Evolutionary conservation across 2,797 vertebrate species (phyloP), one percentile per base, ranked within the genome.

Genomic region (Sebastes vulpes): DNA sequence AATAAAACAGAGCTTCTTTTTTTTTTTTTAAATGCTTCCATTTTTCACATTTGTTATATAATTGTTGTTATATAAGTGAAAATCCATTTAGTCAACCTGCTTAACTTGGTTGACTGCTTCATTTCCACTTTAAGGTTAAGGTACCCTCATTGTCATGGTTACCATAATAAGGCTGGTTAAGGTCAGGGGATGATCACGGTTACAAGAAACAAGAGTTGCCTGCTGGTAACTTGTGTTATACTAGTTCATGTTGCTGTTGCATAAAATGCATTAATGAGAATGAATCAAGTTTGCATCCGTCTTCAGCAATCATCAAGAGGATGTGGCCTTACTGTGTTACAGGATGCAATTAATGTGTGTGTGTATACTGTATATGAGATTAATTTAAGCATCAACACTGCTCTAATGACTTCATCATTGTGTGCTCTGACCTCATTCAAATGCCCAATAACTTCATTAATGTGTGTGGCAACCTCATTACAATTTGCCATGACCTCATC

Each of bases 371-470:
- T 72, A 16, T 65, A 52, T 35, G 65, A 80, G 79, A 87, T 90
- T 81, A 83, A 88, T 46, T 21, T 67, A 73, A 86, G 79, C 73
- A 77, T 78, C 85, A 87, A 87, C 76, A 69, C 61, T 29, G 26
- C 28, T 84, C 57, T 81, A 89, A 87, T 87, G 79, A 79, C 83
- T 90, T 86, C 77, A 83, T 82, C 71, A 68, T 42, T 85, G 60
- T 88, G 38, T 79, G 64, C 67, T 82, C 9, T 90, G 88, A 92
- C 89, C 92, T 93, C 85, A 88, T 92, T 91, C 78, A 85, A 85
- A 87, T 79, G 58, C 48, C 76, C 82, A 75, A 77, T 90, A 87
- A 90, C 79, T 81, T 86, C 75, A 88, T 92, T 84, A 91, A 82
- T 86, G 86, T 86, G 66, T 86, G 65, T 7, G 3, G 31, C 69